Evolutionary conservation across 1,140 invertebrate species (phyloP).

Genomic region (Camponotus floridanus): DNA sequence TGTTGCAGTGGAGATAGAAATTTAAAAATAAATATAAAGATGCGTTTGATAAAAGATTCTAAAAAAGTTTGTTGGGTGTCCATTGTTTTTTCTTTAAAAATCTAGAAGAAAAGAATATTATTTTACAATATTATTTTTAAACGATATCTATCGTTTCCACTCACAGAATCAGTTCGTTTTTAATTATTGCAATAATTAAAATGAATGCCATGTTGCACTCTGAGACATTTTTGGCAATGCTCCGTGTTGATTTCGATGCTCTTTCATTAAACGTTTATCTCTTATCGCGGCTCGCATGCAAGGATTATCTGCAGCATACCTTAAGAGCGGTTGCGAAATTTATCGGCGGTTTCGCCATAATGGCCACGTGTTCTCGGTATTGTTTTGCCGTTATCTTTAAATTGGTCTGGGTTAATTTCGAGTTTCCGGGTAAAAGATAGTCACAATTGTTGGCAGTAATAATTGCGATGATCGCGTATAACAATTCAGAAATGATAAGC

Average conservation of each 20-base stretch:
- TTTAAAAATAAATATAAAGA: neutral
- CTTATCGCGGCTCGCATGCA: slow-evolving; percentile 42
- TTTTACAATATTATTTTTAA: neutral
- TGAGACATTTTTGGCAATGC: neutral
- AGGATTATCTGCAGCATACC: slow-evolving; percentile 4
- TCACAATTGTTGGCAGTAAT: slow-evolving; percentile 21
- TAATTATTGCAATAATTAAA: neutral
- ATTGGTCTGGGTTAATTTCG: slow-evolving; percentile 61
- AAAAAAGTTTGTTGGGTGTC: neutral
- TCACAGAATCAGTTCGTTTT: neutral
- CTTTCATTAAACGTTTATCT: slow-evolving; percentile 36
- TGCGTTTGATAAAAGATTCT: neutral
- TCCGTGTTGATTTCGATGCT: slow-evolving; percentile 36
- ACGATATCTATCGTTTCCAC: neutral
- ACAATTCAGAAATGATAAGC: slow-evolving; percentile 58
- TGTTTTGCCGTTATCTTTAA: slow-evolving; percentile 67
- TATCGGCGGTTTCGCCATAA: slow-evolving; percentile 36
- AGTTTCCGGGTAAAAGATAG: slow-evolving; percentile 32
- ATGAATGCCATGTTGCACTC: neutral
- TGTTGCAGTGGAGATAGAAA: neutral
- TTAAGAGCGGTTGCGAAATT: slow-evolving; percentile 39
- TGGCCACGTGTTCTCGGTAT: slow-evolving; percentile 35
- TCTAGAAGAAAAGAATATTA: neutral
- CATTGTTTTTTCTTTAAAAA: neutral
- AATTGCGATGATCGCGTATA: slow-evolving; percentile 21